Conservation (phyloP, 2,797 vertebrate species). For the Toxotes lorentzi region DNA sequence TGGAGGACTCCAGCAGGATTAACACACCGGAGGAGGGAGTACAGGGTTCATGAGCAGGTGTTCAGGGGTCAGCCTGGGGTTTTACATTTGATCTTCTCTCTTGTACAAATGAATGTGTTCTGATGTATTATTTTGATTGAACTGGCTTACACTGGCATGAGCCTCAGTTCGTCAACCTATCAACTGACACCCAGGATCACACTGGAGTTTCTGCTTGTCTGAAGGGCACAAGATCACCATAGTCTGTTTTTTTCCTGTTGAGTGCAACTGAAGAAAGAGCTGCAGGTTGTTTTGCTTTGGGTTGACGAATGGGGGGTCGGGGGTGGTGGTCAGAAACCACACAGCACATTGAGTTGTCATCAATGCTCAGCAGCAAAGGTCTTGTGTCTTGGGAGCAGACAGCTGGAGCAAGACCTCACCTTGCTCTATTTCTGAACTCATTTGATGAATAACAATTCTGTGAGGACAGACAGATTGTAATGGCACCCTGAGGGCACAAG, state of each 20-base stretch:
- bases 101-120: conserved; percentile 61
- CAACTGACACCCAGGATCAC: conserved; percentile 43
- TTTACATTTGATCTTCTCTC: conserved; percentile 73
- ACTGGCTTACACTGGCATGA: conserved; percentile 43
- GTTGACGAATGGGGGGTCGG: background rate
- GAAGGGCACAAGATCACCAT: conserved; percentile 52
- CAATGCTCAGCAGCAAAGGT: conserved; percentile 29
- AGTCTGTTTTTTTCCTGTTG: conserved; percentile 46
- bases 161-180: conserved; percentile 54
- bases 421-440: conserved; percentile 26
- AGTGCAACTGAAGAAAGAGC: conserved; percentile 31
- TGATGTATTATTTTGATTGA: conserved; percentile 69
- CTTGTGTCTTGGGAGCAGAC: conserved; percentile 33
- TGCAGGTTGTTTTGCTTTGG: conserved; percentile 61
- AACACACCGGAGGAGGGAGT: conserved; percentile 69
- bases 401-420: conserved; percentile 20
- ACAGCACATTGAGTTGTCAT: conserved; percentile 51
- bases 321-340: conserved; percentile 43
- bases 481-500: conserved; percentile 47
- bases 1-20: conserved; percentile 72
- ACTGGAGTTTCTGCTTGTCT: conserved; percentile 23
- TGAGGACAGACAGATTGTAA: conserved; percentile 62
- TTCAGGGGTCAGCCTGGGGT: conserved; percentile 73
- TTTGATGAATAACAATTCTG: conserved; percentile 62
- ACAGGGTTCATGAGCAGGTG: conserved; percentile 75